Base-by-base conservation (phyloP, 1,140 invertebrate genomes). In the Drosophila busckii region DNA sequence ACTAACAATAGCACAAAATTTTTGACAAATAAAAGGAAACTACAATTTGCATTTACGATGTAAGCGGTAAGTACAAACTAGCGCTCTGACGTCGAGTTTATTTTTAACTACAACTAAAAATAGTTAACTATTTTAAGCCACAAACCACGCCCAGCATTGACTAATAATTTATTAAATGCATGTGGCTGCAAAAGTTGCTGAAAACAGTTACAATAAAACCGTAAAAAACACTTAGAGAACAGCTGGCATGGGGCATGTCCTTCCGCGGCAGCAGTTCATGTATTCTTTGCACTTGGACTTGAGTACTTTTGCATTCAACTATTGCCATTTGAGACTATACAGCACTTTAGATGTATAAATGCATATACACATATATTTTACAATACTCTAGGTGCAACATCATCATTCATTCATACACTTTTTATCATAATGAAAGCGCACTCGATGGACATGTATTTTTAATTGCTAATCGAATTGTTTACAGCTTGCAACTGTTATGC, bases 11-110 rank as follows among this genome's bases (percentile, higher is more conserved):
- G 35, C 37, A 45, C 34, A 56, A 4, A 19, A 8, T n/a, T n/a
- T 28, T 48, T 70, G 54, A 75, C 49, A 70, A 70, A 70, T 61
- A 31, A 26, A 37, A 53, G 49, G 49, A 42, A 42, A 26, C 16
- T 20, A n/a, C n/a, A n/a, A n/a, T n/a, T n/a, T n/a, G n/a, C n/a
- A n/a, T n/a, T n/a, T n/a, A n/a, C n/a, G n/a, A n/a, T n/a, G n/a
- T n/a, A n/a, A n/a, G n/a, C n/a, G 34, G 10, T 7, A 26, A 12
- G 6, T 25, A n/a, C n/a, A 10, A 25, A 17, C 34, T 22, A 40
- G n/a, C n/a, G n/a, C n/a, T n/a, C 17, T 56, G 53, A 56, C 53
- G 45, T 41, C 54, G 50, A 34, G 9, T 26, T 23, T 16, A 20
- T 1, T 8, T 50, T 31, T 19, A 19, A 8, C 5, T 10, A n/a